Evolutionary conservation across 2,888 invertebrate genomes (phyloP).

Genomic region (Apamea crenata): DNA sequence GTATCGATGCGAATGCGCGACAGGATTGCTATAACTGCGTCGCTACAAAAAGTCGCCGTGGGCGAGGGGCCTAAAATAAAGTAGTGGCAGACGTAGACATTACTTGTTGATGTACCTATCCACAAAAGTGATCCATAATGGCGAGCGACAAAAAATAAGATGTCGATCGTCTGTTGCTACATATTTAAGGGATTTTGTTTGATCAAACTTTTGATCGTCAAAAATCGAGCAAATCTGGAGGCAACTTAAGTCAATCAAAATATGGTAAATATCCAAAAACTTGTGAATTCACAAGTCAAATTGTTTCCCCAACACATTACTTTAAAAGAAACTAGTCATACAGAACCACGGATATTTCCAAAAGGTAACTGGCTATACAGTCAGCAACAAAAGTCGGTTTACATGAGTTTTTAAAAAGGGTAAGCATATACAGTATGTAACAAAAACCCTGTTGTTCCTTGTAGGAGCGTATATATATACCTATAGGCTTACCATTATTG

Average conservation of each 20-base stretch:
- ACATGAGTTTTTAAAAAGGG: background rate
- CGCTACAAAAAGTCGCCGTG: too few relatives aligned
- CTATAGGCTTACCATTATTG: too few relatives aligned
- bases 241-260: background rate
- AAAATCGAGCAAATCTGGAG: background rate
- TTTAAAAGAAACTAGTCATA: conserved; percentile 11
- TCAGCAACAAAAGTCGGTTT: background rate
- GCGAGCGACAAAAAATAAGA: background rate
- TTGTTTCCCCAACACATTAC: background rate
- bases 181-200: background rate
- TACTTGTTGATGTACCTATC: background rate
- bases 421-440: too few relatives aligned
- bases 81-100: background rate
- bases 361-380: background rate
- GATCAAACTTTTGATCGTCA: background rate
- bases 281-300: background rate
- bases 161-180: background rate
- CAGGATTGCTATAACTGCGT: too few relatives aligned
- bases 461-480: too few relatives aligned
- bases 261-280: background rate
- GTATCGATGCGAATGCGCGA: too few relatives aligned
- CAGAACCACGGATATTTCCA: background rate
- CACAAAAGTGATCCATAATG: background rate
- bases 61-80: too few relatives aligned
- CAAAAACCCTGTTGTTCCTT: too few relatives aligned